phyloP scores from a whole-genome alignment of 2,888 invertebrate genomes.

The Orchestes rusci region DNA sequence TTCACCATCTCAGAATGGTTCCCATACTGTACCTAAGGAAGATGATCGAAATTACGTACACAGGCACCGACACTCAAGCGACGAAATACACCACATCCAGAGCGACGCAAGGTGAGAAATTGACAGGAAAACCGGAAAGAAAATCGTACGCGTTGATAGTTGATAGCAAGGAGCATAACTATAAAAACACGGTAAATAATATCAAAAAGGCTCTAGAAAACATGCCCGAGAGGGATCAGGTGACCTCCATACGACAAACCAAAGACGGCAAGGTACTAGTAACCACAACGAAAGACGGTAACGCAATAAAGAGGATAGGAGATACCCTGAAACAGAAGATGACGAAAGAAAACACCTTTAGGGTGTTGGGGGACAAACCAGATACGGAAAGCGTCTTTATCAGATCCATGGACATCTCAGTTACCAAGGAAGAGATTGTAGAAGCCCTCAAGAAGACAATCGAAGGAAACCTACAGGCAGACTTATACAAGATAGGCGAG shows the following conservation, averaged over 20 bases:
- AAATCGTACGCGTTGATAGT: conserved; percentile 1
- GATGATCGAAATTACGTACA: too few species aligned
- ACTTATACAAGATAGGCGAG: background rate
- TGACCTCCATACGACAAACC: background rate
- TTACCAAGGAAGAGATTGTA: background rate
- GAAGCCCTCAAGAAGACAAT: background rate
- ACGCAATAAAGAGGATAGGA: background rate
- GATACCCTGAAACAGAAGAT: background rate
- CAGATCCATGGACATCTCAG: background rate
- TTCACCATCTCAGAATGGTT: too few species aligned
- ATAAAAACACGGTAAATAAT: background rate
- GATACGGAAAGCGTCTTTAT: background rate
- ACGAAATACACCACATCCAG: too few species aligned
- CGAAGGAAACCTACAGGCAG: background rate
- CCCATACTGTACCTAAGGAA: too few species aligned
- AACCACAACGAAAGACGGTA: background rate
- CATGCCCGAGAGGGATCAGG: background rate
- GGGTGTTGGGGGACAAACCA: background rate
- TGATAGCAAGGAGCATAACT: background rate
- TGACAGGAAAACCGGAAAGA: too few species aligned
- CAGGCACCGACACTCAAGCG: too few species aligned
- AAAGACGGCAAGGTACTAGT: conserved; percentile 2
- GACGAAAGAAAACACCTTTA: background rate
- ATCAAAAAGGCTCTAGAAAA: background rate
- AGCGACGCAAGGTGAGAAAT: too few species aligned